A percentile compares a stretch with the other conserved stretches of the same genome.
These are phyloP conservation scores for Tachina lurida DNA, from an alignment of 2,888 invertebrate genomes.

Conservation along the genomic window DNA sequence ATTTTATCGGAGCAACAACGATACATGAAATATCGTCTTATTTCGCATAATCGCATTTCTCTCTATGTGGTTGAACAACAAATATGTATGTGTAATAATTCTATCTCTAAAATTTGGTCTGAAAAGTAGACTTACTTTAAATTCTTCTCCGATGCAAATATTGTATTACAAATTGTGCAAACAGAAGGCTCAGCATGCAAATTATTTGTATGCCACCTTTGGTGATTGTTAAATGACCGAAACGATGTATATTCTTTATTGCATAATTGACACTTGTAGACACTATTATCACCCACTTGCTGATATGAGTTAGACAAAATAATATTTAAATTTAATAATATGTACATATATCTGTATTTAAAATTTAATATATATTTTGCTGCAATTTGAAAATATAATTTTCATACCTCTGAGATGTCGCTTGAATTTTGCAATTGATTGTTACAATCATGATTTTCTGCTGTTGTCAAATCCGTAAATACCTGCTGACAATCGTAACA, in stretches of 20 bases:
- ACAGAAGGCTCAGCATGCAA: conserved; percentile 50
- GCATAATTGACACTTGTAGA: conserved; percentile 65
- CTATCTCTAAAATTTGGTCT: background rate
- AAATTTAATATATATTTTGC: background rate
- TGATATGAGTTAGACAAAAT: conserved; percentile 30
- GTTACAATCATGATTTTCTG: conserved; percentile 76
- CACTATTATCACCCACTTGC: background rate
- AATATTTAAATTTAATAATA: background rate
- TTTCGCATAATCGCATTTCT: too few relatives aligned
- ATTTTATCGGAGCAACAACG: too few relatives aligned
- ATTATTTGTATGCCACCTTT: conserved; percentile 63
- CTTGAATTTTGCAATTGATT: conserved; percentile 7
- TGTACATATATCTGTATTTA: background rate
- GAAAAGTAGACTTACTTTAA: conserved; percentile 76
- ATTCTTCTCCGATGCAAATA: conserved; percentile 87
- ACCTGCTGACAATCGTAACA: conserved; percentile 78
- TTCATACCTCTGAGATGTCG: conserved; percentile 20
- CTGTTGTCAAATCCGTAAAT: conserved; percentile 75
- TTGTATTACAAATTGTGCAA: conserved; percentile 87
- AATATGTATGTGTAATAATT: background rate
- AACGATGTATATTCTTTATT: conserved; percentile 61
- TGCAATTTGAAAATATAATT: background rate
- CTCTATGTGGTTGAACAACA: too few relatives aligned
- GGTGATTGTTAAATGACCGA: conserved; percentile 68
- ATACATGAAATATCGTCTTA: too few relatives aligned